Base-by-base conservation (phyloP, 2,888 invertebrate species). In the Tupiocoris notatus region DNA sequence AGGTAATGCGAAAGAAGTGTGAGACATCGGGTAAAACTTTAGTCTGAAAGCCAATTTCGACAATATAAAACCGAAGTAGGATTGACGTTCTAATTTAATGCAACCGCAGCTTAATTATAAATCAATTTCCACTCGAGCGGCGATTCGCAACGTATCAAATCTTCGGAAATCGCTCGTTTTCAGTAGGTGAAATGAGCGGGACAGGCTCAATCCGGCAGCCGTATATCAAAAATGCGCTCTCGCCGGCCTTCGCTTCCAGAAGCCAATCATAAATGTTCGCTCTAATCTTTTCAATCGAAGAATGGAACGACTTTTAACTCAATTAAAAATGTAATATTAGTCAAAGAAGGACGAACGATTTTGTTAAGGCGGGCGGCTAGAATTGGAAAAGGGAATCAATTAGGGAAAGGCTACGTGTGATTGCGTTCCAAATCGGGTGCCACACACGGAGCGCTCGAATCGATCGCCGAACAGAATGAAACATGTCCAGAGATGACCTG, bases 311-410 rank as follows among this genome's bases (percentile, higher is more conserved):
- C 18, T n/a, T 70, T 70, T 70, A 70, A 70, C 70, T 70, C 59
- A 70, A 70, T 70, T 70, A 70, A 70, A 70, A 70, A 70, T 59
- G 70, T 70, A 70, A 70, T 70, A 70, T 70, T 59, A 59, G 59
- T 59, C 59, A 70, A 70, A 59, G 21, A 59, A 39, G 39, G 39
- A 12, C 39, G 39, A 12, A 39, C 39, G 39, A 39, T 39, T 39
- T 39, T 39, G 39, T 39, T 39, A 39, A 39, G 12, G 39, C 6
- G 6, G 39, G 39, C 39, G 6, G 39, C 12, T 12, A 12, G 39
- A 39, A 39, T 39, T 39, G 39, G 39, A 39, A 59, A 2, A 23
- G 59, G 24, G 25, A 70, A 59, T 59, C 59, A 70, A 59, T 70
- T 70, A 70, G 67, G 56, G 58, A 59, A 63, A 6, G 65, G 39